A percentile compares a stretch with the other conserved stretches of the same genome.
These are phyloP conservation scores for Onchidella celtica DNA, from an alignment of 2,888 invertebrate genomes.

Conservation along the genomic window DNA sequence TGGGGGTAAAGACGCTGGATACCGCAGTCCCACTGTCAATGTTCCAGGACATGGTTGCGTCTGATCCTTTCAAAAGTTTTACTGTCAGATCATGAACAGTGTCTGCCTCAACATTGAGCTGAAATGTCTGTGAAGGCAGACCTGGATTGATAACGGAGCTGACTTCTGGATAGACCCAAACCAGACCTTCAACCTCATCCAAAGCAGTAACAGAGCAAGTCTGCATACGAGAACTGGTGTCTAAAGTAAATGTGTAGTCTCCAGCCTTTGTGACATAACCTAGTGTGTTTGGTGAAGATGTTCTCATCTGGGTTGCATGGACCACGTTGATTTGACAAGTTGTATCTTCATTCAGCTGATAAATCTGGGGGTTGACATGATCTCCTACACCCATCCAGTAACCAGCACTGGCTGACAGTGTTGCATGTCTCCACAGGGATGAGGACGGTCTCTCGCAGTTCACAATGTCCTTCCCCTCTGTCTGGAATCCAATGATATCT, in stretches of 20 bases:
- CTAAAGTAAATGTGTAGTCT: slow-evolving; percentile 53
- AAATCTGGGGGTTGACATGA: slow-evolving; percentile 12
- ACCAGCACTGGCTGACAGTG: slow-evolving; percentile 48
- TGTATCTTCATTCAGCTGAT: slow-evolving; percentile 46
- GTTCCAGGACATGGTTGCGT: slow-evolving; percentile 54
- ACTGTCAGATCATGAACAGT: slow-evolving; percentile 54
- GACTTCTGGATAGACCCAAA: slow-evolving; percentile 60
- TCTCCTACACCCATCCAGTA: slow-evolving; percentile 39
- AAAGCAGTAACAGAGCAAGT: slow-evolving; percentile 53
- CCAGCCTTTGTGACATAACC: slow-evolving; percentile 56
- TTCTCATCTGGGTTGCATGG: slow-evolving; percentile 48
- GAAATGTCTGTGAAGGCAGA: slow-evolving; percentile 29
- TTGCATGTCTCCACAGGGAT: slow-evolving; percentile 54
- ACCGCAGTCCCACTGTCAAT: slow-evolving; percentile 38
- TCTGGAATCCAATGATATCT: slow-evolving; percentile 66
- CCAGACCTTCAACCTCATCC: slow-evolving; percentile 58
- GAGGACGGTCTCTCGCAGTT: slow-evolving; percentile 52
- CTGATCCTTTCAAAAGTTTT: slow-evolving; percentile 57
- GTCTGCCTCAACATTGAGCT: slow-evolving; percentile 59
- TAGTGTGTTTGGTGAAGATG: slow-evolving; percentile 52
- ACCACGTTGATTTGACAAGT: slow-evolving; percentile 61
- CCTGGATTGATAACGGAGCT: neutral
- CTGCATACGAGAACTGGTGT: slow-evolving; percentile 40
- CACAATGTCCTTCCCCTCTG: slow-evolving; percentile 46
- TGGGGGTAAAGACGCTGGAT: slow-evolving; percentile 37